phyloP scores from a whole-genome alignment of 2,113 vertebrate species.

The Halcyon malimbica region DNA sequence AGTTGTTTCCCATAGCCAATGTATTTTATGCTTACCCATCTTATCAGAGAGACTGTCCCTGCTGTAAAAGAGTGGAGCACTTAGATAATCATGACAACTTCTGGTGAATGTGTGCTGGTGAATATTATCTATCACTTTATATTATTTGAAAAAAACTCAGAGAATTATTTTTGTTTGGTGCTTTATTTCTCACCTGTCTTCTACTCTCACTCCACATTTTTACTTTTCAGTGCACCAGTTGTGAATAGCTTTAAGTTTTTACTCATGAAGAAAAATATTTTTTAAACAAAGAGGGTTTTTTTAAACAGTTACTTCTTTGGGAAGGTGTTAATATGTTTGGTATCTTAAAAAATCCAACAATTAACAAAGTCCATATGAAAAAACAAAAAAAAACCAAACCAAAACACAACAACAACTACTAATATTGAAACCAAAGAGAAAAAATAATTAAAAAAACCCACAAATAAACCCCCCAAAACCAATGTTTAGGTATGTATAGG shows the following conservation, averaged over 20 bases:
- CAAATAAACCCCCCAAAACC: too few relatives aligned
- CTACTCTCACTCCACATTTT: neutral
- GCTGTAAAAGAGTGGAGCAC: neutral
- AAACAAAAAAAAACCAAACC: neutral
- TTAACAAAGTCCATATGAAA: neutral
- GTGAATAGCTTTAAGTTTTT: neutral
- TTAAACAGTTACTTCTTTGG: neutral
- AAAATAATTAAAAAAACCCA: neutral
- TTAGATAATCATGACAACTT: neutral
- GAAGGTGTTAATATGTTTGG: neutral
- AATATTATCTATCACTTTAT: neutral
- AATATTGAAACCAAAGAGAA: neutral
- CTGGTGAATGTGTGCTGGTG: neutral
- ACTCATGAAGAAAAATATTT: neutral
- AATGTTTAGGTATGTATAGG: neutral
- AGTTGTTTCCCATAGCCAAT: neutral
- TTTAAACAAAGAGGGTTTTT: neutral
- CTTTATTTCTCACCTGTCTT: neutral
- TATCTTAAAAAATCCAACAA: neutral
- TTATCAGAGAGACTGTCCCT: neutral
- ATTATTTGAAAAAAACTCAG: neutral
- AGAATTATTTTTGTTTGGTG: neutral
- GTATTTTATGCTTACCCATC: neutral
- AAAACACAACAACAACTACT: neutral
- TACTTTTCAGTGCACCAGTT: neutral